Base-by-base conservation (phyloP, 2,888 invertebrate genomes). In the Pollenia angustigena region DNA sequence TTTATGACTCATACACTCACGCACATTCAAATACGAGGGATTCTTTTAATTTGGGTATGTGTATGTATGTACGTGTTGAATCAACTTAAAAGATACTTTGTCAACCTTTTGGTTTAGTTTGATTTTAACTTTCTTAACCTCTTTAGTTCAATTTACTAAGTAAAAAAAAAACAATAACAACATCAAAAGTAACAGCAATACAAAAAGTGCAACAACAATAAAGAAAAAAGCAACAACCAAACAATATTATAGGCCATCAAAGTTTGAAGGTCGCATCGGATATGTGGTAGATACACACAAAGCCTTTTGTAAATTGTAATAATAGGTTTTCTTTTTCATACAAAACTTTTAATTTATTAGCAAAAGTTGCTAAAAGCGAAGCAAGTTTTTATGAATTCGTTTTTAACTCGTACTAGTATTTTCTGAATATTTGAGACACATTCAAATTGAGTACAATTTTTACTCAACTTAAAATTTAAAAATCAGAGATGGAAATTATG, bases 221-320 rank as follows among this genome's bases (percentile, higher is more conserved):
- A 58, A 2, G 4, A 6, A 58, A 58, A 12, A 32, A 58, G 58
- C 32, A 46, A 66, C 18, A 23, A 14, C 66, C 11, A 48, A 66
- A 11, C 18, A 66, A 48, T 7, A 23, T 23, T 68, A 32, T 68
- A 71, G 54, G 54, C 44, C 71, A 12, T 48, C 42, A 54, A 44
- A 71, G 71, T 18, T 71, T 56, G 16, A 56, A 71, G 54, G 69
- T 66, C 82, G 83, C 58, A 40, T 32, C 32, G 32, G 4, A 32
- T 32, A 32, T 32, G 32, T 32, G 32, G 12, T 48, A 40, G 74
- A 81, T 81, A 83, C 46, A 52, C 62, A 76, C 76, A 80, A n/a
- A 68, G 52, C 75, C 71, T 86, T 83, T 69, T 56, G 66, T 76
- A 64, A 71, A 74, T 83, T 71, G 75, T 75, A 58, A 81, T 87